These are phyloP conservation scores for Odontomachus brunneus DNA, from an alignment of 1,140 invertebrate genomes.

Conservation along the genomic window DNA sequence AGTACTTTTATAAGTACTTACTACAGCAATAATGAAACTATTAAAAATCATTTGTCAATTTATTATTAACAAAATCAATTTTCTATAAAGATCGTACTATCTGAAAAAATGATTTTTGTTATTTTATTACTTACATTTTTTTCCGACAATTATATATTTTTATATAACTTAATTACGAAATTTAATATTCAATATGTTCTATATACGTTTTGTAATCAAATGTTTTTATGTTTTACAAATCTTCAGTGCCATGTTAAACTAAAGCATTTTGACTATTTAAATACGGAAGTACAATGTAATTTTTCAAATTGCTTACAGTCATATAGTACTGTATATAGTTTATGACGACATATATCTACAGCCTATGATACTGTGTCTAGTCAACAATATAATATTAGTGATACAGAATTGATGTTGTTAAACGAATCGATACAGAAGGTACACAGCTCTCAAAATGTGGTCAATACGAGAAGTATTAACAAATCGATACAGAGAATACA, in stretches of 20 bases:
- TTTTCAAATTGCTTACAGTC: neutral
- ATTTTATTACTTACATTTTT: too few relatives aligned
- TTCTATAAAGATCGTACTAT: too few relatives aligned
- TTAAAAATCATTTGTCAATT: too few relatives aligned
- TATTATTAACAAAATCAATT: too few relatives aligned
- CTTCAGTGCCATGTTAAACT: slow-evolving; percentile 3
- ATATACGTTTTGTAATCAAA: slow-evolving; percentile 2
- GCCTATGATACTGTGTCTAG: neutral
- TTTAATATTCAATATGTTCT: slow-evolving; percentile 3
- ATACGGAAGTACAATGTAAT: slow-evolving; percentile 13
- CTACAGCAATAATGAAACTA: too few relatives aligned
- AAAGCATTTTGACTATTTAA: slow-evolving; percentile 8
- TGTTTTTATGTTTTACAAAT: neutral
- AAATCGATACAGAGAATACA: too few relatives aligned
- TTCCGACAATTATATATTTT: too few relatives aligned
- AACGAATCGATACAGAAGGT: neutral
- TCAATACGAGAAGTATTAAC: too few relatives aligned
- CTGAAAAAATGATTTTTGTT: too few relatives aligned
- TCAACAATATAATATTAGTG: neutral
- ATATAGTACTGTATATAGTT: slow-evolving; percentile 5
- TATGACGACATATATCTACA: slow-evolving; percentile 10
- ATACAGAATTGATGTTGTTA: neutral
- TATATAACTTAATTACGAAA: neutral
- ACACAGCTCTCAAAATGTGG: neutral
- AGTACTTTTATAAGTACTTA: too few relatives aligned